Percentiles rank a stretch among this genome's conserved stretches.
Conservation (phyloP, 2,113 vertebrate genomes). For the Bubalus kerabau region DNA sequence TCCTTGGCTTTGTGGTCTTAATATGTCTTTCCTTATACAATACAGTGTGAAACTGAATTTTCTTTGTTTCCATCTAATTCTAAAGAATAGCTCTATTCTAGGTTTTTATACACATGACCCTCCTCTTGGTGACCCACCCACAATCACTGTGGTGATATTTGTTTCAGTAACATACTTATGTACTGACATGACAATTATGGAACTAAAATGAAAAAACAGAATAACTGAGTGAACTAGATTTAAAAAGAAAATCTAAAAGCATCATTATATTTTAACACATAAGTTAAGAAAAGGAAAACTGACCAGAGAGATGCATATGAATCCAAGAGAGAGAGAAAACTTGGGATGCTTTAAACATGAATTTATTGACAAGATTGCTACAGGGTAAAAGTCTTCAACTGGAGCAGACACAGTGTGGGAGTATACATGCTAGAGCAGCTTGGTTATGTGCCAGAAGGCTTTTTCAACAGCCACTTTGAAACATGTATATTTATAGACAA, state of each 20-base stretch:
- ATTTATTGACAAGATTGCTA: background rate
- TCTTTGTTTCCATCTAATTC: background rate
- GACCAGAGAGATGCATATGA: background rate
- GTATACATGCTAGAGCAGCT: background rate
- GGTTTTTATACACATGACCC: background rate
- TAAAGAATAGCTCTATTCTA: background rate
- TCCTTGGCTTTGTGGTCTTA: background rate
- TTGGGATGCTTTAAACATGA: background rate
- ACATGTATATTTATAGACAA: slow-evolving; percentile 60
- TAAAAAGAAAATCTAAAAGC: background rate
- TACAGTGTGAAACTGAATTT: background rate
- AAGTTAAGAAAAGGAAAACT: background rate
- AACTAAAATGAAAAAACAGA: background rate
- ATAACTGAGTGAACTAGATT: background rate
- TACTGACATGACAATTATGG: background rate
- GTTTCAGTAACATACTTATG: background rate
- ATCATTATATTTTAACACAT: background rate
- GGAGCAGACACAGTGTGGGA: background rate
- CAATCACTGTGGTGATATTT: background rate
- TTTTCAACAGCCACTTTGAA: slow-evolving; percentile 1
- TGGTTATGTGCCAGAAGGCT: background rate
- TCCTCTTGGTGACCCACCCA: background rate
- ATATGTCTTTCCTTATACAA: background rate
- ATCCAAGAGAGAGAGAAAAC: background rate
- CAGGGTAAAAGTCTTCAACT: background rate